Evolutionary conservation across 2,113 vertebrate species (phyloP).

Genomic region (Cebidichthys violaceus): DNA sequence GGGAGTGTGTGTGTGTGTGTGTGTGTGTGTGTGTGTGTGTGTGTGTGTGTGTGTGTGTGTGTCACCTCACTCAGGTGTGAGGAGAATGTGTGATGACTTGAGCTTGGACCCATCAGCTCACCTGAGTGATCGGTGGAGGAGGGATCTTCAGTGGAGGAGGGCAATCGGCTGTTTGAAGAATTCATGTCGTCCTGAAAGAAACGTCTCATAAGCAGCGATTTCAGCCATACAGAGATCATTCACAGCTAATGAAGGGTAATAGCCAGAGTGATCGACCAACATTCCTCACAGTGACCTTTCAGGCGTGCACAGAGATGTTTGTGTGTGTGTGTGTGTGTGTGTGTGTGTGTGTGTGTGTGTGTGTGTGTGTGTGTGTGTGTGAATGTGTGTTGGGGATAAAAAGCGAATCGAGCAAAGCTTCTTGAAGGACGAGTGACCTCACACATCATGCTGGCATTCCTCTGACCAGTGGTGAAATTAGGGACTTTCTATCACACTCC

Average conservation of each 20-base stretch:
- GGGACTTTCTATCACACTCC: constrained; percentile 69
- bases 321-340: constrained; percentile 30
- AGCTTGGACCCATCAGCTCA: constrained; percentile 43
- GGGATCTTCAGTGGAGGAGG: constrained; percentile 10
- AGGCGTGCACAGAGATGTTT: constrained; percentile 31
- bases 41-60: constrained; percentile 15
- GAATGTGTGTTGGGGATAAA: constrained; percentile 49
- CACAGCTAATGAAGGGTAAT: constrained; percentile 71
- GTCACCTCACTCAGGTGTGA: constrained; percentile 35
- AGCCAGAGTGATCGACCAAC: constrained; percentile 63
- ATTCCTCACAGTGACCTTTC: constrained; percentile 77
- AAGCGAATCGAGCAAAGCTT: constrained; percentile 62
- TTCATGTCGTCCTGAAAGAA: constrained; percentile 64
- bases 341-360: constrained; percentile 32
- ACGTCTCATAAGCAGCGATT: constrained; percentile 39
- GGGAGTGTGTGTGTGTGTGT: constrained; percentile 17
- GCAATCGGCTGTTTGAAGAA: constrained; percentile 57
- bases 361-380: constrained; percentile 18
- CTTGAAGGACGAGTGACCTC: constrained; percentile 77
- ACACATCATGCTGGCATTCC: constrained; percentile 74
- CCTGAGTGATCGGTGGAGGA: constrained; percentile 41
- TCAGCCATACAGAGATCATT: constrained; percentile 58
- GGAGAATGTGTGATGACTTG: constrained; percentile 54
- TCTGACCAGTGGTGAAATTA: constrained; percentile 66
- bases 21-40: constrained; percentile 10